phyloP scores from a whole-genome alignment of 2,888 invertebrate genomes.

The Brenthis ino region DNA sequence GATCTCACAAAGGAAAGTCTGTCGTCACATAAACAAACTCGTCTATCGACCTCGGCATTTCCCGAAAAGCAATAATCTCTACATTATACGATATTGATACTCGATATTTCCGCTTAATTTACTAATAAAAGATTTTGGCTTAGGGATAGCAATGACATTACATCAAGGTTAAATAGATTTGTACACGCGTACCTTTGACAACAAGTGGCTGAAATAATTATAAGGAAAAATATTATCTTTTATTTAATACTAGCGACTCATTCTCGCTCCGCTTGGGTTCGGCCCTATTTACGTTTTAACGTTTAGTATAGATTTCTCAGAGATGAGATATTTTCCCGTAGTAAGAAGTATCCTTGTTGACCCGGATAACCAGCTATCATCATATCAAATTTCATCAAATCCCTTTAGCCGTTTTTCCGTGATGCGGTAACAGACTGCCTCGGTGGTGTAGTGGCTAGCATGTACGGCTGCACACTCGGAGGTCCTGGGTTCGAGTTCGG shows the following conservation, averaged over 20 bases:
- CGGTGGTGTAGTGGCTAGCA: no score
- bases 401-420: no score
- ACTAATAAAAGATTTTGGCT: slow-evolving; percentile 49
- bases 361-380: no score
- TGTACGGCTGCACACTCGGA: no score
- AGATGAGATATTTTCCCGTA: no score
- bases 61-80: slow-evolving; percentile 32
- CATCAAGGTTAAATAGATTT: slow-evolving; percentile 58
- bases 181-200: slow-evolving; percentile 56
- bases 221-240: slow-evolving; percentile 2
- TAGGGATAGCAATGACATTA: slow-evolving; percentile 57
- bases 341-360: no score
- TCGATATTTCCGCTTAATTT: slow-evolving; percentile 60
- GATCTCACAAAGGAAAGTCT: not conserved
- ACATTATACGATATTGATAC: slow-evolving; percentile 49
- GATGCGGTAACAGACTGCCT: no score
- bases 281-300: no score
- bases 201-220: slow-evolving; percentile 53
- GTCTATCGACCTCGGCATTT: slow-evolving; percentile 34
- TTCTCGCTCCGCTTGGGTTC: no score
- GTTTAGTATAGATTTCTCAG: no score
- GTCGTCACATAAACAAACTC: slow-evolving; percentile 29
- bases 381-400: no score
- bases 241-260: not conserved
- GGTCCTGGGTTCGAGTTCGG: no score